Evolutionary conservation across 2,113 vertebrate genomes (phyloP), one percentile per base, ranked within the genome.

Genomic region (Semicossyphus pulcher): DNA sequence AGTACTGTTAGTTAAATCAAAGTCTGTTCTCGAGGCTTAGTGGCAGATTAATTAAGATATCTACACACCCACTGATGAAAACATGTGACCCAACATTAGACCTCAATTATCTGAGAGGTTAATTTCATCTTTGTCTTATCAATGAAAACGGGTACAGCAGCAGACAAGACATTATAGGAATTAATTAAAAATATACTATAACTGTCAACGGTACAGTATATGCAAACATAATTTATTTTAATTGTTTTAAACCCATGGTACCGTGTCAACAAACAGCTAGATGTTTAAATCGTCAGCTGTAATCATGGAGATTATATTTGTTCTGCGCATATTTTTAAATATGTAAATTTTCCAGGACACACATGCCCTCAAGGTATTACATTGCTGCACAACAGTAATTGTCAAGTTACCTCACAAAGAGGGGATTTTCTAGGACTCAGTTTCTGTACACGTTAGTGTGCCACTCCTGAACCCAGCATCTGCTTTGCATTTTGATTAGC

Each of bases 401-500:
- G 15, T 70, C 77, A 23, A 26, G 37, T 56, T 21, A 53, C 45
- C 63, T 59, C n/a, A 26, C 42, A 61, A 36, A 61, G 42, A 28
- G 63, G 56, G 26, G 31, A 47, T 66, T 61, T 73, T 63, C 45
- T 11, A 14, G 65, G 74, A 78, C 52, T 21, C 47, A 8, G 25
- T 7, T 12, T 8, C 3, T 4, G 9, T 39, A 25, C 49, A 31
- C 44, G 53, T 69, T 54, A 49, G 28, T 26, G 47, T 10, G 45
- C 11, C 70, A 34, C 56, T 62, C 31, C 47, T 34, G 47, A 58
- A 51, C 12, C 37, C 58, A 45, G 73, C 89, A 91, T 92, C 80
- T 90, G 87, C 78, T 92, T 90, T 89, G 76, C 75, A 88, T 89
- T 86, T 83, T 47, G 49, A 89, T 85, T 54, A 87, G 86, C 66